phyloP scores from a whole-genome alignment of 2,113 vertebrate genomes.

The Ochotona princeps region DNA sequence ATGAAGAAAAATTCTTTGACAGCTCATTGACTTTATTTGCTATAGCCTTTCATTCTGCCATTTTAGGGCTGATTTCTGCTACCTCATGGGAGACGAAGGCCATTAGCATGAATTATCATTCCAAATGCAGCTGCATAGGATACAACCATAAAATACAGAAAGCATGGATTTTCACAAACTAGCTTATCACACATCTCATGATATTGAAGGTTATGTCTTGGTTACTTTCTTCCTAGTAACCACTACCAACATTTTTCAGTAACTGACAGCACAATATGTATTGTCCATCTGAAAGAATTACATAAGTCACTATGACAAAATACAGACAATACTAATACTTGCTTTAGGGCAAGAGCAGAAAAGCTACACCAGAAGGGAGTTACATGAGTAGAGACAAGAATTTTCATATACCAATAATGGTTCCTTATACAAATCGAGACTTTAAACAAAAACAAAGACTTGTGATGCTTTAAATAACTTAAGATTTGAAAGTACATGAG shows the following conservation, averaged over 20 bases:
- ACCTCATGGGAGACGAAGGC: constrained; percentile 80
- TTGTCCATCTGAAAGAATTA: constrained; percentile 64
- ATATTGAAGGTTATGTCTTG: constrained; percentile 67
- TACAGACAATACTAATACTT: neutral
- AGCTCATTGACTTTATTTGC: constrained; percentile 87
- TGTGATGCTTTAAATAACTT: neutral
- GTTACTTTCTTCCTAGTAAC: constrained; percentile 70
- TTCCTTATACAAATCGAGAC: neutral
- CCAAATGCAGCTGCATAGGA: constrained; percentile 83
- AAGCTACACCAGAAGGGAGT: neutral
- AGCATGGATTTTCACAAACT: constrained; percentile 74
- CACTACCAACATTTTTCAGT: constrained; percentile 68
- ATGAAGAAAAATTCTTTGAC: constrained; percentile 85
- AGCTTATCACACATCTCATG: constrained; percentile 61
- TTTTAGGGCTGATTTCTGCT: constrained; percentile 84
- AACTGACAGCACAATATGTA: constrained; percentile 36
- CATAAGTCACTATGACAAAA: neutral
- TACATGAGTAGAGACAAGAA: neutral
- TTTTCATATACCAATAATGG: neutral
- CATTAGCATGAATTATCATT: constrained; percentile 86
- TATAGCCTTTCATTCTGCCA: constrained; percentile 83
- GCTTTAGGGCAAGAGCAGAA: neutral
- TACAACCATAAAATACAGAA: constrained; percentile 73
- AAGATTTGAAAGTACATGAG: neutral
- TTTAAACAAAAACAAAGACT: too few relatives aligned